Conservation (phyloP, 2,113 vertebrate genomes). For the Falco punctatus region DNA sequence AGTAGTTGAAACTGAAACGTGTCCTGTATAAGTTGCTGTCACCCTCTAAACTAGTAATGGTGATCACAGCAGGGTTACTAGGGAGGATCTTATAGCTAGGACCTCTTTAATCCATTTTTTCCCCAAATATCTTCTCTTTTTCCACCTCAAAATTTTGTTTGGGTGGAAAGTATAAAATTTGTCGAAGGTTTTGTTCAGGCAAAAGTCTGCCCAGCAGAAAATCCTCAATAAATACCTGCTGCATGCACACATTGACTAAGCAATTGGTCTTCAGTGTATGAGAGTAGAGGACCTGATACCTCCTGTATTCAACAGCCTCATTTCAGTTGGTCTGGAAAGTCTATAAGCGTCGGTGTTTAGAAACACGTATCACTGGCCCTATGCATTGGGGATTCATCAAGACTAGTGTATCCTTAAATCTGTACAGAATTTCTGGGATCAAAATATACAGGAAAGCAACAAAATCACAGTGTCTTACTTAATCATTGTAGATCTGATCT, state of each 20-base stretch:
- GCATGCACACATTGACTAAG: not conserved
- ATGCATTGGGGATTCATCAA: not conserved
- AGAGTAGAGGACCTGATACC: not conserved
- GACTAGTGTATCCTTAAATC: not conserved
- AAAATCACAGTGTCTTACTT: not conserved
- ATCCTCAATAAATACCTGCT: not conserved
- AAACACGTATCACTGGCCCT: not conserved
- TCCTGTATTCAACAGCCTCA: not conserved
- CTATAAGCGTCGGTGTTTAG: not conserved
- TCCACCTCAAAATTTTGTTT: not conserved
- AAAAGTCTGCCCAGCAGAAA: not conserved
- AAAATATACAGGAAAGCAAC: not conserved
- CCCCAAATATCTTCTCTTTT: not conserved
- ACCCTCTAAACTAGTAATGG: not conserved
- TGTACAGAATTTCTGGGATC: not conserved
- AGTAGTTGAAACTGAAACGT: not conserved
- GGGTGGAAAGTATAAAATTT: not conserved
- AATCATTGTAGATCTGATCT: not conserved
- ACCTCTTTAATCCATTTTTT: not conserved
- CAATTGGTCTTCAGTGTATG: not conserved
- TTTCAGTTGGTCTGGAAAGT: not conserved
- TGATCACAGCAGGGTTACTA: not conserved
- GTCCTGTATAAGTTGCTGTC: not conserved
- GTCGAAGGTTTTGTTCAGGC: not conserved
- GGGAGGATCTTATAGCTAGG: not conserved